Evolutionary conservation across 2,113 vertebrate genomes (phyloP).

Genomic region (Eulacestoma nigropectus): DNA sequence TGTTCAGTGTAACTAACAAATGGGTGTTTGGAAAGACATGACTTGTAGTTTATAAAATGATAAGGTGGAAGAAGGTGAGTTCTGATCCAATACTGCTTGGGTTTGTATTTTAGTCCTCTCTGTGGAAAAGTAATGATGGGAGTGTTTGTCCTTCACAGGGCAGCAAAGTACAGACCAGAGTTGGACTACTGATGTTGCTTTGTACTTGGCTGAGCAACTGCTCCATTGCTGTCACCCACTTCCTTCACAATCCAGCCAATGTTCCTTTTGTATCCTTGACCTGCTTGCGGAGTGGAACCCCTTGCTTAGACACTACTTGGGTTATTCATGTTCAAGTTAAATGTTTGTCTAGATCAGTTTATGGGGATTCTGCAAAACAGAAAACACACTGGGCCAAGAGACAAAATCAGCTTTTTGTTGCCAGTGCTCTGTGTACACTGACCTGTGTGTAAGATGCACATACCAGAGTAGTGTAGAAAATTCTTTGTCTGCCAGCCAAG

Average conservation of each 20-base stretch:
- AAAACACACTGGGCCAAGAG: not conserved
- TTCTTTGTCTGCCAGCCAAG: not conserved
- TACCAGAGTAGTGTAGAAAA: not conserved
- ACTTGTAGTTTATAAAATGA: not conserved
- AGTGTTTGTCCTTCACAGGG: constrained; percentile 76
- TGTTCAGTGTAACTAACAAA: not conserved
- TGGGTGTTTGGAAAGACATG: not conserved
- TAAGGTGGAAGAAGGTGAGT: not conserved
- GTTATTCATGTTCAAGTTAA: fast-evolving
- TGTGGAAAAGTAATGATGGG: not conserved
- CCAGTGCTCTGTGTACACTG: not conserved
- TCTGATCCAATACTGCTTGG: not conserved
- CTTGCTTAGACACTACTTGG: not conserved
- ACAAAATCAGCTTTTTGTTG: not conserved
- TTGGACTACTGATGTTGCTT: constrained; percentile 94
- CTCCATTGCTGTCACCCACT: constrained; percentile 96
- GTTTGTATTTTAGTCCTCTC: not conserved
- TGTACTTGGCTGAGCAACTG: constrained; percentile 98
- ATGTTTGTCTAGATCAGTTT: not conserved
- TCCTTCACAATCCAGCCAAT: constrained; percentile 95
- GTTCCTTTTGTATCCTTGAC: constrained; percentile 96
- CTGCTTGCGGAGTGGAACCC: not conserved
- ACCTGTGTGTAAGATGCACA: fast-evolving
- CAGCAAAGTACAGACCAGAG: constrained; percentile 95
- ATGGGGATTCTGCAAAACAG: not conserved